phyloP scores from a whole-genome alignment of 2,797 vertebrate species.

The Brachyrhaphis roseni region DNA sequence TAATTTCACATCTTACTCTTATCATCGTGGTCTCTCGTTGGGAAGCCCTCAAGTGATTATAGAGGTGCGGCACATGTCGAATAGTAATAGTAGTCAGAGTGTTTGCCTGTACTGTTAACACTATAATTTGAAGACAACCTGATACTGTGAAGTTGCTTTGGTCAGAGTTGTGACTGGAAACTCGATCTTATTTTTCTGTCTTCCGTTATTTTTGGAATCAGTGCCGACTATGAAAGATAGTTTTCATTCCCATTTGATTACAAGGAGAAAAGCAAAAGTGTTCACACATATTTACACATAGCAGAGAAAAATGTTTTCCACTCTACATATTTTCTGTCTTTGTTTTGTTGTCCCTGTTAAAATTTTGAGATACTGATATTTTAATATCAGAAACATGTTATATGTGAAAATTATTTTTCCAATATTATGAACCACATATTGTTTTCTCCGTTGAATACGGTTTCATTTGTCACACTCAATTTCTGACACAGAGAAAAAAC shows the following conservation, averaged over 20 bases:
- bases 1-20: constrained; percentile 40
- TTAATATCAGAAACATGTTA: background rate
- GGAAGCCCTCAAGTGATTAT: constrained; percentile 36
- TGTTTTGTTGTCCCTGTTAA: background rate
- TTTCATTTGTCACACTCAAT: background rate
- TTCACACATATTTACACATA: background rate
- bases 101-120: constrained; percentile 28
- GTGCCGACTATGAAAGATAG: constrained; percentile 18
- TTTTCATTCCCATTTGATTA: constrained; percentile 22
- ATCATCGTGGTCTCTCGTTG: constrained; percentile 13
- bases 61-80: constrained; percentile 47
- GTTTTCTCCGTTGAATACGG: background rate
- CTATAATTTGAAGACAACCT: constrained; percentile 45
- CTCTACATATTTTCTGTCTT: background rate
- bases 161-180: constrained; percentile 16
- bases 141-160: constrained; percentile 36
- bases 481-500: background rate
- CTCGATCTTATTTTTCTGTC: constrained; percentile 11
- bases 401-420: background rate
- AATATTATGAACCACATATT: background rate
- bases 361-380: background rate
- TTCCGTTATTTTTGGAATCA: constrained; percentile 7
- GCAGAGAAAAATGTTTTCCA: background rate
- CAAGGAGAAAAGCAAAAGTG: background rate
- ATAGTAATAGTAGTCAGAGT: constrained; percentile 14